Evolutionary conservation across 2,797 vertebrate genomes (phyloP), one percentile per base, ranked within the genome.

Genomic region (Melopsittacus undulatus): DNA sequence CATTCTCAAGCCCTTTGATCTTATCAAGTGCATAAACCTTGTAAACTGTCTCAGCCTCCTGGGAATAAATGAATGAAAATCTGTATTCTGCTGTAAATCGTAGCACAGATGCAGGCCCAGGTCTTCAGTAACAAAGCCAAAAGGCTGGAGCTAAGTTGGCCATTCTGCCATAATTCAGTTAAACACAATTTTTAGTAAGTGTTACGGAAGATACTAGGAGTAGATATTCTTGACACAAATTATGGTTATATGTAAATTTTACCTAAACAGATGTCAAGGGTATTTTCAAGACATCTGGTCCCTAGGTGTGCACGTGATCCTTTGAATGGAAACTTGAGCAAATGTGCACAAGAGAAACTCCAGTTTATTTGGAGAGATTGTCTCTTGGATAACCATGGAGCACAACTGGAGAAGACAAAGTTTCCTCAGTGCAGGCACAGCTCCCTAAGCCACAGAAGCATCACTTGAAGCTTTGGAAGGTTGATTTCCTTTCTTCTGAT

Each of bases 1-100:
- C 73, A 69, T 67, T 87, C 76, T 83, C 21, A 42, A 91, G 42
- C 18, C 36, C 66, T 95, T 87, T 64, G 81, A 95, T 85, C 61
- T 80, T 77, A 77, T 85, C 51, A 94, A 74, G 80, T 70, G 32
- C 78, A 85, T 86, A 77, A 87, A 85, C 29, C 45, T 40, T 61
- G 40, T 22, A 92, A 90, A 84, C n/a, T 69, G 19, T 40, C 57
- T 57, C 51, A 89, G 45, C 13, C 62, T 93, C 24, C 32, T 46
- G 46, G 24, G 69, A 32, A 62, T 24, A 43, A 83, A 59, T 30
- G 38, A 83, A 62, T 18, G 73, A 89, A 93, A 88, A n/a, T 17
- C 15, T 30, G 67, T 72, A 49, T 87, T 80, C 73, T 75, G 56
- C 61, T 76, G 15, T 17, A 80, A 91, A 70, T 20, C 29, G 18